Conservation (phyloP, 2,113 vertebrate genomes). For the Rousettus leschenaultii region DNA sequence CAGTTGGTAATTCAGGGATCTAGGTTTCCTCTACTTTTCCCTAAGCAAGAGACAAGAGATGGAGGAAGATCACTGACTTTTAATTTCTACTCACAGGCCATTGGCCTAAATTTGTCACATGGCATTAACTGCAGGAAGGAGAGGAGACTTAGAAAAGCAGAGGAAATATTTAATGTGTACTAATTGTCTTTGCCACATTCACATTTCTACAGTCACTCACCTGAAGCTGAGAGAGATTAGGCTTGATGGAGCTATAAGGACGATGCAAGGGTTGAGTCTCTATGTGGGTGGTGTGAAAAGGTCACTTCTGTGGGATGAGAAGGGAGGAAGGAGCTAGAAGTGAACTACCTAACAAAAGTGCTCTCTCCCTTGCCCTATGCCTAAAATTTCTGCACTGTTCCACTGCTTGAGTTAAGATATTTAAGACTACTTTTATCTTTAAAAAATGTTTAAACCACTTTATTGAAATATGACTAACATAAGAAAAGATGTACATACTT, state of each 20-base stretch:
- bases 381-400: neutral
- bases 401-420: neutral
- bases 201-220: neutral
- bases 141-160: neutral
- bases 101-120: neutral
- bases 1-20: neutral
- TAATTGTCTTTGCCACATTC: neutral
- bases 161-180: neutral
- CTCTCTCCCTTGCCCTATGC: neutral
- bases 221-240: neutral
- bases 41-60: neutral
- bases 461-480: neutral
- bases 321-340: neutral
- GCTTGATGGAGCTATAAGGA: neutral
- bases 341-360: neutral
- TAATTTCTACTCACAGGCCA: neutral
- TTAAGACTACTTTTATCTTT: neutral
- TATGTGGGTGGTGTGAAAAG: neutral
- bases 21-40: neutral
- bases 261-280: neutral
- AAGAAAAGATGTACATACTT: neutral
- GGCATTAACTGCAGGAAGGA: neutral
- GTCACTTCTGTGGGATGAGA: neutral
- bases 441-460: neutral
- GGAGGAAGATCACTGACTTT: neutral